Percentiles rank a stretch among this genome's conserved stretches.
Conservation (phyloP, 1,140 invertebrate genomes). For the Orchesella cincta region DNA sequence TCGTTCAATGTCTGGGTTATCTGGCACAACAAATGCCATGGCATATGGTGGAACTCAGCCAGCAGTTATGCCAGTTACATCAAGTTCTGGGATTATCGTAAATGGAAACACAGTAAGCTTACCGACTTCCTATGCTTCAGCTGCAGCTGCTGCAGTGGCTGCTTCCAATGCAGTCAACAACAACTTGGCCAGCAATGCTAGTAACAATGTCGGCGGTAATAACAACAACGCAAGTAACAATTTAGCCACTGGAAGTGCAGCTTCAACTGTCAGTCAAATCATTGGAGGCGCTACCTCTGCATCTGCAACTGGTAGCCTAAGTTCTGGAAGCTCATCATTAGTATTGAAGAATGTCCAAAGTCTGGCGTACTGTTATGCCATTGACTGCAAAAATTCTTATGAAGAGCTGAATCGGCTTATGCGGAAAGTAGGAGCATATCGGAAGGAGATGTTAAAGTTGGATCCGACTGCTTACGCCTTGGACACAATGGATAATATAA, state of each 20-base stretch:
- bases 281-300: constrained; percentile 7
- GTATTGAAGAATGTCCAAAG: constrained; percentile 65
- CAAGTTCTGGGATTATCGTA: constrained; percentile 70
- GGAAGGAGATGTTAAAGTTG: constrained; percentile 50
- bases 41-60: constrained; percentile 16
- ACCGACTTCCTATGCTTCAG: constrained; percentile 43
- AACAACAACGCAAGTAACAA: constrained; percentile 30
- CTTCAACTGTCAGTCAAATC: background rate
- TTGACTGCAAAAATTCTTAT: constrained; percentile 90
- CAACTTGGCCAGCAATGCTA: constrained; percentile 20
- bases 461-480: constrained; percentile 48
- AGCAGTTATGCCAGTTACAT: background rate
- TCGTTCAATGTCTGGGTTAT: constrained; percentile 46
- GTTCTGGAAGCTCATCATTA: constrained; percentile 29
- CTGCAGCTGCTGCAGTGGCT: constrained; percentile 38
- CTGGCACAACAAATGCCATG: constrained; percentile 19
- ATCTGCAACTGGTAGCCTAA: constrained; percentile 28
- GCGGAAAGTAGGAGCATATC: constrained; percentile 49
- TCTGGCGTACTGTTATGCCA: constrained; percentile 89
- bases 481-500: constrained; percentile 50
- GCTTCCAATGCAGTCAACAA: constrained; percentile 47
- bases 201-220: background rate
- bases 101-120: constrained; percentile 51
- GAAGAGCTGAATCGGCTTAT: constrained; percentile 96
- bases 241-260: constrained; percentile 30